Base-by-base conservation (phyloP, 2,113 vertebrate species). In the Tricholaema leucomelas region DNA sequence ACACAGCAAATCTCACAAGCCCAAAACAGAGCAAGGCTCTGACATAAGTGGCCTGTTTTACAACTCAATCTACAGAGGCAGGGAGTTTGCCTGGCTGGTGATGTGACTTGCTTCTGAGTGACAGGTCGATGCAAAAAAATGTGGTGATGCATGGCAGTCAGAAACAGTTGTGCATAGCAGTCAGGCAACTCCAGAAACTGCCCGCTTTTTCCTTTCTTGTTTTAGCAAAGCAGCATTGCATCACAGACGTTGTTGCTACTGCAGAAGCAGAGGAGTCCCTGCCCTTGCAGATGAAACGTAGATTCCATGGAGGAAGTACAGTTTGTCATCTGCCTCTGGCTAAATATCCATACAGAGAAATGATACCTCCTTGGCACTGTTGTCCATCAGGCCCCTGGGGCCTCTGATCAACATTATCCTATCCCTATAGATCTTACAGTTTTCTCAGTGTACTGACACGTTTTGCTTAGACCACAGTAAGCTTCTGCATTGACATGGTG, bases 391-490 rank as follows among this genome's bases (percentile, higher is more conserved):
- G 27, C 8, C 11, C 42, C 66, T 76, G 20, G 9, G 35, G 15
- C 11, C 3, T 8, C 10, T 79, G 67, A 30, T 15, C 87, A 91
- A 66, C 7, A 54, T 23, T 25, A 30, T 33, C 31, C 24, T 72
- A 13, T 11, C 3, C 25, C 55, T 35, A 14, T 2, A 77, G 21
- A 66, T 33, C 28, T 25, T 70, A 36, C 0, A 0, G 4, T 58
- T 82, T 93, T 69, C 35, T 82, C 48, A 60, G 33, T 42, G 23
- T 59, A 59, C 6, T 36, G 58, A 48, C 33, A 66, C 15, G 20
- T 64, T n/a, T 73, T 76, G n/a, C 59, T 72, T 65, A 69, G 54
- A 81, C 18, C 44, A 58, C 13, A 11, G 79, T 65, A 46, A 79
- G 8, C 31, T 33, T 85, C 30, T 71, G 1, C 66, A 20, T 59